Conservation (phyloP, 2,888 invertebrate genomes). For the Acronicta leporina region DNA sequence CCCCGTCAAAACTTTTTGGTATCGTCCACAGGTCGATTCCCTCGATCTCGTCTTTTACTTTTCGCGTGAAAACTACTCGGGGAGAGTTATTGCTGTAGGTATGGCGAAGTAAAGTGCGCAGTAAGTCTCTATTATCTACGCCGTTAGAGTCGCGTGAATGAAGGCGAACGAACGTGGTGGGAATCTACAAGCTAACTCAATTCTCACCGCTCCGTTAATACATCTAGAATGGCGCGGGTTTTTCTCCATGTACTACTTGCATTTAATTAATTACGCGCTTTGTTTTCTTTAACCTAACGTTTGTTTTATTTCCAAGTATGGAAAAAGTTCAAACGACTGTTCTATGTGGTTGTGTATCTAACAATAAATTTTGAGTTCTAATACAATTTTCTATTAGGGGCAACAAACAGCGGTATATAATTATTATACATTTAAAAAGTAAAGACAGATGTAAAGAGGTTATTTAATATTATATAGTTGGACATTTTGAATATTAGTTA, state of each 20-base stretch:
- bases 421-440: too few species aligned
- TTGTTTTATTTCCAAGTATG: slow-evolving; percentile 1
- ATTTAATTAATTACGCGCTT: slow-evolving; percentile 62
- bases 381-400: too few species aligned
- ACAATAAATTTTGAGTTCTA: background rate
- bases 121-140: slow-evolving; percentile 88
- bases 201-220: slow-evolving; percentile 71
- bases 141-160: slow-evolving; percentile 87
- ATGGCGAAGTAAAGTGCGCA: slow-evolving; percentile 85
- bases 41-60: slow-evolving; percentile 65
- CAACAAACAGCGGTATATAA: too few species aligned
- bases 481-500: too few species aligned
- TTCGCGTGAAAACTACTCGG: slow-evolving; percentile 77
- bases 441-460: too few species aligned
- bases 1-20: slow-evolving; percentile 65
- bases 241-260: slow-evolving; percentile 63
- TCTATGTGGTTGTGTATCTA: background rate
- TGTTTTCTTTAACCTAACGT: slow-evolving; percentile 10
- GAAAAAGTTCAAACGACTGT: background rate
- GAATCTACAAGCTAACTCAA: slow-evolving; percentile 83
- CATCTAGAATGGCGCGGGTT: slow-evolving; percentile 60
- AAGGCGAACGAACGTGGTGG: slow-evolving; percentile 83
- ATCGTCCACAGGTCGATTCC: slow-evolving; percentile 66
- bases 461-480: too few species aligned
- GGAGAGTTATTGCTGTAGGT: slow-evolving; percentile 83